These are phyloP conservation scores for Stylophora pistillata DNA, from an alignment of 64 coral and sea anemone species.

Conservation along the genomic window DNA sequence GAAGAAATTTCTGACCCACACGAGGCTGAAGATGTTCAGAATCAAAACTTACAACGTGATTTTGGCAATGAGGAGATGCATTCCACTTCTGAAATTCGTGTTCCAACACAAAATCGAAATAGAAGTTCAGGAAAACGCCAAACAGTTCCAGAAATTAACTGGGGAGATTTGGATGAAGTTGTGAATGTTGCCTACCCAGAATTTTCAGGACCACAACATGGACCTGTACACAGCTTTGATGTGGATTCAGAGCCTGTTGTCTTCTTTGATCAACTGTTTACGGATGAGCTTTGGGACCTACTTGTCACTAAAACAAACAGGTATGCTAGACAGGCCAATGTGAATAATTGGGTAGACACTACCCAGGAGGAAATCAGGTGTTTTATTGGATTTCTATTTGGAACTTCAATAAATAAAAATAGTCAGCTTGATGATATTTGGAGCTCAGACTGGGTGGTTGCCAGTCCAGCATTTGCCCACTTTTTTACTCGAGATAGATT, in stretches of 20 bases:
- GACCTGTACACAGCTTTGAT: no score
- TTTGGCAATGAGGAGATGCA: not conserved
- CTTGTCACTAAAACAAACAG: conserved; percentile 23
- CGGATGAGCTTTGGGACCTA: conserved; percentile 21
- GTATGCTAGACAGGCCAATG: conserved; percentile 8
- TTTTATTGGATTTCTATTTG: conserved; percentile 43
- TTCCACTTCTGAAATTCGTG: no score
- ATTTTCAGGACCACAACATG: not conserved
- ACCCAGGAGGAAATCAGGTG: conserved; percentile 1
- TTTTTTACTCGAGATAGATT: conserved; percentile 6
- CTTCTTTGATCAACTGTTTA: conserved; percentile 26
- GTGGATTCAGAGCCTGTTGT: conserved; percentile 17
- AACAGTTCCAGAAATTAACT: not conserved
- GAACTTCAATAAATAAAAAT: conserved; percentile 11
- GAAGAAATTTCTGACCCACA: not conserved
- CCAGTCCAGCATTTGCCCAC: not conserved
- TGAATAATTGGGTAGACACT: not conserved
- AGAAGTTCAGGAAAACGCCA: not conserved
- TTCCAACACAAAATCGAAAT: not conserved
- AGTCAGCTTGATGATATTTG: conserved; percentile 8
- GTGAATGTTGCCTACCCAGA: not conserved
- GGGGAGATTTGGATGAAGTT: not conserved
- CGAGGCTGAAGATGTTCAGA: not conserved
- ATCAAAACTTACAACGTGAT: not conserved
- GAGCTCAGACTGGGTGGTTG: conserved; percentile 22